These are phyloP conservation scores for Nicator chloris DNA, from an alignment of 2,113 vertebrate genomes.

Conservation along the genomic window DNA sequence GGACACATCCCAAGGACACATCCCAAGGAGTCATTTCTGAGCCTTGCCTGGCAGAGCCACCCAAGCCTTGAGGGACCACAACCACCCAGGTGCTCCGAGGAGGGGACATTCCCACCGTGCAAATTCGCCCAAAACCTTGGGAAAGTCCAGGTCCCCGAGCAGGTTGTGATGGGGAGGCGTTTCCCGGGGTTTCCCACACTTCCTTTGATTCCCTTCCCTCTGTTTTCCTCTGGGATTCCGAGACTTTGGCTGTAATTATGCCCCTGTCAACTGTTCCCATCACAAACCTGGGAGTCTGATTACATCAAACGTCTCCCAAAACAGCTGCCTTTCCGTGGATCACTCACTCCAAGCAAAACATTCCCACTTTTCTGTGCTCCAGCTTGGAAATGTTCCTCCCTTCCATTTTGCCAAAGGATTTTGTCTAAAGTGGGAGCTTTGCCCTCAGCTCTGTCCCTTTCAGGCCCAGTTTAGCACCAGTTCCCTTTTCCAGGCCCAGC, in stretches of 20 bases:
- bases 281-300: background rate
- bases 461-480: background rate
- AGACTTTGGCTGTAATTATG: background rate
- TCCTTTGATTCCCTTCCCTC: background rate
- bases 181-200: background rate
- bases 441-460: background rate
- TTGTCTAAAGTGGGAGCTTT: background rate
- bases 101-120: fast-evolving
- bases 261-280: background rate
- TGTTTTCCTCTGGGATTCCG: background rate
- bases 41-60: background rate
- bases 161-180: fast-evolving
- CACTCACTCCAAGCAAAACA: background rate
- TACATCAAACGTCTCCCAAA: background rate
- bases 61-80: fast-evolving
- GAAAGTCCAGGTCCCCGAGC: background rate
- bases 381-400: background rate
- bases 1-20: background rate
- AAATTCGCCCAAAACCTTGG: background rate
- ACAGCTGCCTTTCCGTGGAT: background rate
- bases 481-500: background rate
- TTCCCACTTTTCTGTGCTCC: background rate
- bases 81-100: background rate
- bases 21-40: background rate
- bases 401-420: background rate